Base-by-base conservation (phyloP, 1,140 invertebrate genomes). In the Drosophila insularis region DNA sequence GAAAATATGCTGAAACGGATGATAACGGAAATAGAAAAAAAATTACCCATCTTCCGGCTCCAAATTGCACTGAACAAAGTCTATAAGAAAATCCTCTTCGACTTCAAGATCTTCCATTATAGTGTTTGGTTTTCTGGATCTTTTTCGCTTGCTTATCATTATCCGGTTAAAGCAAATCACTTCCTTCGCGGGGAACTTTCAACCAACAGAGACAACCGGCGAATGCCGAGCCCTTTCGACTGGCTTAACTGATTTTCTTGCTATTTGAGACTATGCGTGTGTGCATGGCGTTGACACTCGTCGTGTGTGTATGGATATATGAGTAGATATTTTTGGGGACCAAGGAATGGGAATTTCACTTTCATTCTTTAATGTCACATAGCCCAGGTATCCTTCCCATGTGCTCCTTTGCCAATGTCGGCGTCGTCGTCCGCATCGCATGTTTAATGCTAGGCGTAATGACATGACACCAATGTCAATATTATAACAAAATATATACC, bases 391-490 rank as follows among this genome's bases (percentile, higher is more conserved):
- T 17, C 14, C 43, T 8, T 46, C 19, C 69, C 14, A 63, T 60
- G 56, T 59, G 39, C 4, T 3, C 14, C 40, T 7, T 63, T 53
- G 46, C 27, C n/a, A 46, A 58, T 27, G 56, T 17, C 14, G 61
- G 32, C 27, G 56, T 27, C 11, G 61, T 35, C 31, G 54, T 63
- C 32, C 65, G 43, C 60, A 78, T 86, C 74, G 84, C 84, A 89
- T 89, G 84, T 89, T 87, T 89, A 87, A 87, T 89, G 71, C 61
- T 74, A 58, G 80, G 59, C 77, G 74, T 89, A 87, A 87, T 80
- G 84, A 87, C 84, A 87, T 82, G 84, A 87, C 84, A 87, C 84
- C 84, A 87, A 84, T 89, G 84, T 77, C 84, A 89, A 89, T 84
- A 89, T 80, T 77, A 71, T 67, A 74, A 73, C 55, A 74, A 82